phyloP scores from a whole-genome alignment of 2,797 vertebrate genomes.

The Scomberomorus guttatus region DNA sequence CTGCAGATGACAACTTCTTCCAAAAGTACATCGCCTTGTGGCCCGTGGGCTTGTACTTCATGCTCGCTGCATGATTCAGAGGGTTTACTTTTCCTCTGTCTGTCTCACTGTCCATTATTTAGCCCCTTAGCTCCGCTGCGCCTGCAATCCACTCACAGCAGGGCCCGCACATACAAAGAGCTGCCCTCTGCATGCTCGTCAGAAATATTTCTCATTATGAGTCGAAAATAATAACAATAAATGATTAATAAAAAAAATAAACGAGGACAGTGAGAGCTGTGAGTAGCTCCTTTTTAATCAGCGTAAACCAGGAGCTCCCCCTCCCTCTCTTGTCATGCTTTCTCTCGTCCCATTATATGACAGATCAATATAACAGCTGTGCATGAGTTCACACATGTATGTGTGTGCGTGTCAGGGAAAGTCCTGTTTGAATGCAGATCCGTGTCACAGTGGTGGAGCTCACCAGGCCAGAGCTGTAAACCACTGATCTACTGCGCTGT shows the following conservation, averaged over 20 bases:
- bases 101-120: constrained; percentile 49
- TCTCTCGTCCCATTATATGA: not conserved
- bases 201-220: constrained; percentile 22
- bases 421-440: constrained; percentile 7
- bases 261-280: not conserved
- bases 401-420: not conserved
- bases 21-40: constrained; percentile 39
- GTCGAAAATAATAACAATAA: constrained; percentile 10
- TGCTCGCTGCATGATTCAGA: constrained; percentile 59
- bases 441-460: constrained; percentile 8
- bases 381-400: not conserved
- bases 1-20: constrained; percentile 53
- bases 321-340: not conserved
- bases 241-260: constrained; percentile 4
- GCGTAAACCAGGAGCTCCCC: not conserved
- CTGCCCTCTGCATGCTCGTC: constrained; percentile 29
- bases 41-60: constrained; percentile 52
- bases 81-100: constrained; percentile 40
- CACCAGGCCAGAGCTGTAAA: constrained; percentile 27
- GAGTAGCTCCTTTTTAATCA: constrained; percentile 28
- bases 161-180: not conserved
- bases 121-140: constrained; percentile 18
- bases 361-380: constrained; percentile 34
- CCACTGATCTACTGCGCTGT: constrained; percentile 32
- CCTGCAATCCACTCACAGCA: constrained; percentile 22